Evolutionary conservation across 2,888 invertebrate genomes (phyloP), one percentile per base, ranked within the genome.

Genomic region (Penaeus monodon): DNA sequence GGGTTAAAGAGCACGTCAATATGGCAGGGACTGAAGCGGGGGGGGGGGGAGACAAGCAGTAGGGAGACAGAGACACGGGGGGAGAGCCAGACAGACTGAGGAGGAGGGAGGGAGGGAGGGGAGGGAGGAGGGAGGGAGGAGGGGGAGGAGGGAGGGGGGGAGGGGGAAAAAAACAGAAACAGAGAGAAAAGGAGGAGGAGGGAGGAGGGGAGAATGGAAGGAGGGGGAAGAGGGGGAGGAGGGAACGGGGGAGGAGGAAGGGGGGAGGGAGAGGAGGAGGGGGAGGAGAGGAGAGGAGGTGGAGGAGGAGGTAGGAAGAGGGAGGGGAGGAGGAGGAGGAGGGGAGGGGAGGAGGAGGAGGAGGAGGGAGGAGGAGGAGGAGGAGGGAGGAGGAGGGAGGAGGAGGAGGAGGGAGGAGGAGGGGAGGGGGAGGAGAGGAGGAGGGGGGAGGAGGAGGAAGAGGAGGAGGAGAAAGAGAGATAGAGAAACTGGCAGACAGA

Each of bases 1-100:
- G 74, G 64, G 65, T 22, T n/a, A 64, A 27, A 70, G 73, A 70
- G 57, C 49, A 85, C 79, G 79, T 38, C 70, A 85, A 76, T 76
- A 83, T 64, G 66, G 68, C 49, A n/a, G 81, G 68, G 66, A 17
- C n/a, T 49, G 44, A 44, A 29, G n/a, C 44, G 44, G 24, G 24
- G 33, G 33, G 64, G 33, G 27, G 27, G 20, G 49, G 10, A 14
- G 49, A 12, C 44, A 44, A 44, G 6, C 6, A 44, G 44, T 8
- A 7, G 6, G 49, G 49, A 49, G 49, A 12, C 12, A 49, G 49
- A 49, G 49, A 49, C n/a, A n/a, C n/a, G n/a, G 49, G 12, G 49
- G 12, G 49, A 49, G 49, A 49, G 49, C 8, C 12, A 49, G 49
- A 49, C 12, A 14, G 14, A 14, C 12, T 0, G 49, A 49, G 49